Percentiles rank a stretch among this genome's conserved stretches.
Conservation (phyloP, 2,888 invertebrate genomes). For the Silvanus unidentatus region DNA sequence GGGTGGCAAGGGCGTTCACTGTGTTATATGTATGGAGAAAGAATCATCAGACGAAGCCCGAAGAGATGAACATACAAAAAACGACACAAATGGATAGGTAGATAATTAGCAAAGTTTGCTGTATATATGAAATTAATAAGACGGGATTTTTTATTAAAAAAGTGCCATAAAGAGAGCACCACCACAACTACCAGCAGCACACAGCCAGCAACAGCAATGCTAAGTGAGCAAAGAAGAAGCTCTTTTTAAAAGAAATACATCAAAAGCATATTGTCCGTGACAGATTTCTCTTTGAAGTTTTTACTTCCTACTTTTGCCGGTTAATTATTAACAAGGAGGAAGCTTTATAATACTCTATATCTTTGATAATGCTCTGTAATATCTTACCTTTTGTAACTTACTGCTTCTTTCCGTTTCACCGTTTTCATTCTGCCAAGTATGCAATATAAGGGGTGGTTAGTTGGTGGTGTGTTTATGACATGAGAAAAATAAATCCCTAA, state of each 20-base stretch:
- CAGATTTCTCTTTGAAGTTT: slow-evolving; percentile 43
- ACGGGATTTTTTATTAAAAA: no score
- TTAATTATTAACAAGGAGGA: slow-evolving; percentile 45
- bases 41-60: no score
- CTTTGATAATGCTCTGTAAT: slow-evolving; percentile 34
- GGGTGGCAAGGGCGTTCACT: no score
- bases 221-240: slow-evolving; percentile 13
- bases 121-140: slow-evolving; percentile 31
- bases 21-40: no score
- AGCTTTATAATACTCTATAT: slow-evolving; percentile 38
- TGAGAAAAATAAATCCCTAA: not conserved
- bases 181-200: no score
- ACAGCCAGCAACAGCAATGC: slow-evolving; percentile 9
- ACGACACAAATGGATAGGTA: no score
- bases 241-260: slow-evolving; percentile 34
- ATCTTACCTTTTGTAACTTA: slow-evolving; percentile 23
- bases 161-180: slow-evolving; percentile 31
- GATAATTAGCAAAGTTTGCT: slow-evolving; percentile 28
- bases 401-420: slow-evolving; percentile 8
- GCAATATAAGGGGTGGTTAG: not conserved
- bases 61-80: no score
- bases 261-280: slow-evolving; percentile 44
- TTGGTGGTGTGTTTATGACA: slow-evolving; percentile 22
- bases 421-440: not conserved
- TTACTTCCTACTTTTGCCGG: slow-evolving; percentile 41